Evolutionary conservation across 2,113 vertebrate species (phyloP).

Genomic region (Chauna torquata): DNA sequence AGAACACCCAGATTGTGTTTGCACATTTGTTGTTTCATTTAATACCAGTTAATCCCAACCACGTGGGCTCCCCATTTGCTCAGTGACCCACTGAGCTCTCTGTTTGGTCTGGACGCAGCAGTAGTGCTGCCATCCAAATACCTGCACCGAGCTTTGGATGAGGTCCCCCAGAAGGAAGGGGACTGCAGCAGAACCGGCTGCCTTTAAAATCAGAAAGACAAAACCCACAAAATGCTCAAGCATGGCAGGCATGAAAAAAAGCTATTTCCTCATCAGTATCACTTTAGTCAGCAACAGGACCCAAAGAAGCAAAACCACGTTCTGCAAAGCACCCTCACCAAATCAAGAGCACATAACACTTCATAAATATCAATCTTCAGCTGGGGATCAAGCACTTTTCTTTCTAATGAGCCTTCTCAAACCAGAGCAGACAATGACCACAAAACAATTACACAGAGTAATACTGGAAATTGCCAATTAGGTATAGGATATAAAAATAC

Average conservation of each 20-base stretch:
- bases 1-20: neutral
- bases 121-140: fast-evolving
- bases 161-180: neutral
- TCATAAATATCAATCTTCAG: neutral
- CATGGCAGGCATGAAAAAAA: neutral
- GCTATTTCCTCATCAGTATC: neutral
- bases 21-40: neutral
- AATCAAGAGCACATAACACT: neutral
- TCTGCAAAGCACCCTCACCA: neutral
- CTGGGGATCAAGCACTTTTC: neutral
- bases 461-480: neutral
- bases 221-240: neutral
- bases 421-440: neutral
- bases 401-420: neutral
- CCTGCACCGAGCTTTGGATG: neutral
- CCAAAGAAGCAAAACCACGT: neutral
- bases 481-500: neutral
- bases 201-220: neutral
- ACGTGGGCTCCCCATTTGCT: neutral
- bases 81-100: neutral
- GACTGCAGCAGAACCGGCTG: neutral
- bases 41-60: neutral
- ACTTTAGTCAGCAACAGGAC: neutral
- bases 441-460: neutral
- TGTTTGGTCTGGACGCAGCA: fast-evolving